These are phyloP conservation scores for Hypocryptadius cinnamomeus DNA, from an alignment of 2,113 vertebrate species.

Conservation along the genomic window DNA sequence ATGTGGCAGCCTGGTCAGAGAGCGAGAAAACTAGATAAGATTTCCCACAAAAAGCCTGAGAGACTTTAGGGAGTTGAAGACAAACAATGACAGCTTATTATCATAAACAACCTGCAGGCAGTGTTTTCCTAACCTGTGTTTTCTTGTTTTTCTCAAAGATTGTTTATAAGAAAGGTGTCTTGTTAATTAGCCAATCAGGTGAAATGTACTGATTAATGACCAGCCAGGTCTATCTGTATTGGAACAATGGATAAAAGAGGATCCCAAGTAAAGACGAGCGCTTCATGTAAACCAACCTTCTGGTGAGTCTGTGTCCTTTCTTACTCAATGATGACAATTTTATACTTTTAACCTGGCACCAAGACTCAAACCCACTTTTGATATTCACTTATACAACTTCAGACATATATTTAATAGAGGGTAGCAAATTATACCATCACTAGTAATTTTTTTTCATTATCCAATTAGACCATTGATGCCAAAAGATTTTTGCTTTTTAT, in stretches of 20 bases:
- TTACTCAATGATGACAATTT: not conserved
- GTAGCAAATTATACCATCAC: not conserved
- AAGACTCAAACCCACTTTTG: not conserved
- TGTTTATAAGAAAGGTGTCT: not conserved
- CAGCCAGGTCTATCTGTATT: not conserved
- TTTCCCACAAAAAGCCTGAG: not conserved
- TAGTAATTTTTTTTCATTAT: not conserved
- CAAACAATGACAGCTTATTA: not conserved
- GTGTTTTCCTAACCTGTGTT: not conserved
- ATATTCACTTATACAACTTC: not conserved
- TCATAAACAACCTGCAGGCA: not conserved
- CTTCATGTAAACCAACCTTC: not conserved
- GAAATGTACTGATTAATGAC: not conserved
- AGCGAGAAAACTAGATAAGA: not conserved
- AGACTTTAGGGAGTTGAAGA: not conserved
- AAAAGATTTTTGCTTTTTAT: not conserved
- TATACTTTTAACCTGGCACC: not conserved
- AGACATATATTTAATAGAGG: not conserved
- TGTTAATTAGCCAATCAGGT: not conserved
- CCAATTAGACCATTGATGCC: not conserved
- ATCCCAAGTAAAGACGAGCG: not conserved
- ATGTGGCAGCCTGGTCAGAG: too few species aligned
- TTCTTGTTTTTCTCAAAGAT: not conserved
- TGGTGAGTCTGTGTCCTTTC: not conserved
- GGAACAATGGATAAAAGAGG: not conserved